A percentile compares a stretch with the other conserved stretches of the same genome.
These are phyloP conservation scores for Aleiodes sp. DNA, from an alignment of 1,140 invertebrate genomes.

Conservation along the genomic window DNA sequence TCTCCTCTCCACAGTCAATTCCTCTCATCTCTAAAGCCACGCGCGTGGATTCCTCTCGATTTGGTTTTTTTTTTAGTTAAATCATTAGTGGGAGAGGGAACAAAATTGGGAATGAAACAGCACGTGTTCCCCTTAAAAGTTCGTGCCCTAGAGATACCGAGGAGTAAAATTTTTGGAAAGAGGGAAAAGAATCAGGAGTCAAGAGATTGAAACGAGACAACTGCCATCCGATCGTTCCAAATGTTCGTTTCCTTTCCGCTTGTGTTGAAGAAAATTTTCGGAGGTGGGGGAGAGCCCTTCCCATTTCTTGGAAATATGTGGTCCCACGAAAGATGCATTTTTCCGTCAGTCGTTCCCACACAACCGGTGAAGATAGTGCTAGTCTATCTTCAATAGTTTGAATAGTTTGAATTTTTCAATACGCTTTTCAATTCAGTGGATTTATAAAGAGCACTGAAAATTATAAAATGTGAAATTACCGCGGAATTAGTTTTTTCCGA, in stretches of 20 bases:
- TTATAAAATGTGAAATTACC: too few species aligned
- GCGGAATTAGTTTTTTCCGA: too few species aligned
- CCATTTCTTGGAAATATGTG: neutral
- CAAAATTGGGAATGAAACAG: constrained; percentile 23
- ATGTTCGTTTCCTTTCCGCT: neutral
- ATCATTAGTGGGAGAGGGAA: neutral
- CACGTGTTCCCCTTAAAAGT: constrained; percentile 20
- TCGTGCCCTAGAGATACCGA: constrained; percentile 2
- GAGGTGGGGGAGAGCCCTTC: neutral
- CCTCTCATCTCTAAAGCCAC: constrained; percentile 19
- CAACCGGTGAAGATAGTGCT: neutral
- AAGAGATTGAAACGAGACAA: neutral
- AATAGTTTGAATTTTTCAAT: too few species aligned
- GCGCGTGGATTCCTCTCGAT: constrained; percentile 1
- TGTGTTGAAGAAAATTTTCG: neutral
- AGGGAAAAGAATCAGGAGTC: neutral
- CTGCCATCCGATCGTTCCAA: neutral
- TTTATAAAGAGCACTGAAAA: too few species aligned
- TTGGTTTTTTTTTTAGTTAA: neutral
- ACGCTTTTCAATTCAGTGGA: neutral
- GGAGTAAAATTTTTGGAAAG: neutral
- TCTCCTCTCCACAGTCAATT: neutral
- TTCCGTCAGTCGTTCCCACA: neutral
- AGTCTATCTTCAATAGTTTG: too few species aligned
- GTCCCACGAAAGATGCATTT: neutral